Evolutionary conservation across 2,888 invertebrate species (phyloP).

Genomic region (Norana najaformis): DNA sequence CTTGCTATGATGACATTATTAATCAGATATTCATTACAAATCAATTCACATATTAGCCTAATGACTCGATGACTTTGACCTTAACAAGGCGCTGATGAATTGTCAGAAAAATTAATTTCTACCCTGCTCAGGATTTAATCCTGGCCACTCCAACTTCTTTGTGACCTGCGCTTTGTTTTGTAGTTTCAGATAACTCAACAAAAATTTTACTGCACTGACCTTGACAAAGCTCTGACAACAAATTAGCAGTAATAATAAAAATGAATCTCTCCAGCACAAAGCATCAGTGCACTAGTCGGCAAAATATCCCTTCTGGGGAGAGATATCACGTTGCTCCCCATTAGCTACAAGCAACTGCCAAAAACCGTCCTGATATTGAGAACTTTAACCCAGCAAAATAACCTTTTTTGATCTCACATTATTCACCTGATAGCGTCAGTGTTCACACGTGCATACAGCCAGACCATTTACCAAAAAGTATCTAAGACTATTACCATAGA

Average conservation of each 20-base stretch:
- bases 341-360: background rate
- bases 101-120: background rate
- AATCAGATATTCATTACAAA: background rate
- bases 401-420: too few species aligned
- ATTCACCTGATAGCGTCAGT: too few species aligned
- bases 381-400: too few species aligned
- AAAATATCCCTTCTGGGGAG: background rate
- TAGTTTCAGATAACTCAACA: background rate
- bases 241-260: background rate
- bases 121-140: background rate
- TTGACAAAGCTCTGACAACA: background rate
- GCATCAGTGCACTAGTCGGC: background rate
- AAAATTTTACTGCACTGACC: background rate
- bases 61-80: background rate
- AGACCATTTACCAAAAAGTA: too few species aligned
- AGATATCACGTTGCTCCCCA: background rate
- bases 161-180: background rate
- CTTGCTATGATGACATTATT: background rate
- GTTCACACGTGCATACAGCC: too few species aligned
- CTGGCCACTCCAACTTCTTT: background rate
- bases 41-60: conserved; percentile 1
- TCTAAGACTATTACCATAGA: background rate
- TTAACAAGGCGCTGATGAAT: too few species aligned
- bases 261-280: background rate
- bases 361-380: too few species aligned